These are phyloP conservation scores for Salticus scenicus DNA, from an alignment of 2,888 invertebrate genomes.

Conservation along the genomic window DNA sequence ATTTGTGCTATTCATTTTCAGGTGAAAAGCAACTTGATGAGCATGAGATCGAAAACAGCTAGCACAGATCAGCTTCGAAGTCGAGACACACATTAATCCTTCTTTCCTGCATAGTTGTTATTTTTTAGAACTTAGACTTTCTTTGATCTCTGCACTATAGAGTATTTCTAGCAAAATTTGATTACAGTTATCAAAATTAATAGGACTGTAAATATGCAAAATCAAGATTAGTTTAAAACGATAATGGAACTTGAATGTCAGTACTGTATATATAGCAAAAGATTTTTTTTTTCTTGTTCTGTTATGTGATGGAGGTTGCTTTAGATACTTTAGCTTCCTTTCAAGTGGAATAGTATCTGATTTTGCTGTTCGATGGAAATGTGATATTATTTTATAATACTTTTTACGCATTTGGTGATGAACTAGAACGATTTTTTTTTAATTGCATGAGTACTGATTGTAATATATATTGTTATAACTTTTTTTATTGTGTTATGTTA, in stretches of 20 bases:
- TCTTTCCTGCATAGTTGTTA: slow-evolving; percentile 37
- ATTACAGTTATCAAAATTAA: slow-evolving; percentile 24
- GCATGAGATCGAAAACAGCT: slow-evolving; percentile 77
- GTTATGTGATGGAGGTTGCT: neutral
- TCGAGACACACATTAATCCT: slow-evolving; percentile 57
- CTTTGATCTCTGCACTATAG: slow-evolving; percentile 69
- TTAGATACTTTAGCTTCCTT: slow-evolving; percentile 3
- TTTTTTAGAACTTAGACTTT: slow-evolving; percentile 62
- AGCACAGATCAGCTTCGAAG: slow-evolving; percentile 77
- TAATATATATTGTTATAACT: slow-evolving; percentile 43
- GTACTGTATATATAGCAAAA: slow-evolving; percentile 12
- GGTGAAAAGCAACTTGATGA: slow-evolving; percentile 74
- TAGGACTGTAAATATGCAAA: slow-evolving; percentile 50
- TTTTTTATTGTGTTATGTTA: slow-evolving; percentile 26
- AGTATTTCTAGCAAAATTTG: slow-evolving; percentile 53
- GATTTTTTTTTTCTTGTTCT: neutral
- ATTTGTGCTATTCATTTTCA: slow-evolving; percentile 71
- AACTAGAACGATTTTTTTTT: slow-evolving; percentile 37
- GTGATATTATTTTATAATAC: slow-evolving; percentile 64
- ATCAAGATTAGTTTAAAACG: neutral
- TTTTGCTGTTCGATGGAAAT: slow-evolving; percentile 37
- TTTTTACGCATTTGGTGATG: slow-evolving; percentile 65
- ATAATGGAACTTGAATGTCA: slow-evolving; percentile 17
- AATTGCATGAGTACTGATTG: slow-evolving; percentile 49
- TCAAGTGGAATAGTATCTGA: slow-evolving; percentile 4